Base-by-base conservation (phyloP, 2,113 vertebrate genomes). In the Agapornis roseicollis region DNA sequence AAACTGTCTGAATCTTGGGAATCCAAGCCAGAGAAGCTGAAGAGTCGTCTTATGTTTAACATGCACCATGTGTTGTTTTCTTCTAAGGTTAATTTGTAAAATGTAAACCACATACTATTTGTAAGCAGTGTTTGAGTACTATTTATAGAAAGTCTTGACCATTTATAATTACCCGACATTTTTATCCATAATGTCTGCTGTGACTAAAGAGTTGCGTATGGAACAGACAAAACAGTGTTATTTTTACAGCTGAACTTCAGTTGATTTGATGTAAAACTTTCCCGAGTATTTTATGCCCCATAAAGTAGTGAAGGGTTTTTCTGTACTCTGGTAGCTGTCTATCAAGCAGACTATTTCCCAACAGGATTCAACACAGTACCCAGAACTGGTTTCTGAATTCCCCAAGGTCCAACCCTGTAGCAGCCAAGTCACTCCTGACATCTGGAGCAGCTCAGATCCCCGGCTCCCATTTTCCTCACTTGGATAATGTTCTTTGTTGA, bases 71-170 rank as follows among this genome's bases (percentile, higher is more conserved):
- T 97, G 95, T 95, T 95, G 95, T 96, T 93, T 91, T 96, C 94
- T 80, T 88, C 63, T 94, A 94, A 87, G 95, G 94, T 97, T 97
- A 96, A 96, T 97, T 96, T 97, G 95, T 95, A 96, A 93, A 96
- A 94, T 74, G 82, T 91, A 96, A 97, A 95, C 95, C 81, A 80
- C 93, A 78, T 95, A 92, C 94, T 90, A 95, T 96, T 95, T 96
- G 94, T 58, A 55, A 69, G 82, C 85, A 84, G 79, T 88, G 85
- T 93, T 90, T 55, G 11, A 42, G 76, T 74, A 64, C 96, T 97
- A 96, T 97, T 97, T 89, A 89, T 94, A 92, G 93, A 80, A 94
- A 95, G 90, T 77, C 94, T 85, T 96, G 96, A 87, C 95, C 94
- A 88, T 85, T 90, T 96, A 86, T 97, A 96, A 94, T 96, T 96